These are phyloP conservation scores for Heterotis niloticus DNA, from an alignment of 2,113 vertebrate species.

Conservation along the genomic window DNA sequence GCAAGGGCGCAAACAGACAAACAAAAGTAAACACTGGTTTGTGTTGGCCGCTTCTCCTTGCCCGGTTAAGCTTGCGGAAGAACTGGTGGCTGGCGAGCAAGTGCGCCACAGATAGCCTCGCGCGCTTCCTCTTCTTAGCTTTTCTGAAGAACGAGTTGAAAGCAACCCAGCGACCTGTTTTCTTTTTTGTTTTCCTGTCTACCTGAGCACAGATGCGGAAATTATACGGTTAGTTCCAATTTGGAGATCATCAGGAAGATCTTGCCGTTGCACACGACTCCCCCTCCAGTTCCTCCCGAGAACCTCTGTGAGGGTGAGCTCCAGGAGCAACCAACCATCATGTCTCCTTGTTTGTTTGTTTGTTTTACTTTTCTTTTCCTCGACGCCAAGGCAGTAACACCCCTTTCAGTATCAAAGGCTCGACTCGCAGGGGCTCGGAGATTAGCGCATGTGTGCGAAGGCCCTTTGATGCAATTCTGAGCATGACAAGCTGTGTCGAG, in stretches of 20 bases:
- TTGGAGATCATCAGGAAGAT: slow-evolving; percentile 10
- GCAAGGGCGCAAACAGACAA: neutral
- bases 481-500: neutral
- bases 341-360: slow-evolving; percentile 9
- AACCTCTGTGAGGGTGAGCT: neutral
- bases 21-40: neutral
- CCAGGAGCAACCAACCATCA: slow-evolving; percentile 5
- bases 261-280: slow-evolving; percentile 1
- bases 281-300: neutral
- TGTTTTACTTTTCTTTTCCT: neutral
- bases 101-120: neutral
- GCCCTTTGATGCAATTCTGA: slow-evolving; percentile 21
- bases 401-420: slow-evolving; percentile 17
- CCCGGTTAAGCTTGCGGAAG: too few relatives aligned
- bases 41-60: neutral
- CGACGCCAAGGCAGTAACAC: slow-evolving; percentile 6
- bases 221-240: slow-evolving; percentile 14
- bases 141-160: neutral
- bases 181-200: neutral
- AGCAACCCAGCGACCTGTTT: neutral
- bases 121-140: too few relatives aligned
- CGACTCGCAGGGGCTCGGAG: neutral
- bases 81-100: neutral
- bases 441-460: neutral
- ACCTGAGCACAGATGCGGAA: neutral